Conservation (phyloP, 2,113 vertebrate species). For the Trichechus manatus region DNA sequence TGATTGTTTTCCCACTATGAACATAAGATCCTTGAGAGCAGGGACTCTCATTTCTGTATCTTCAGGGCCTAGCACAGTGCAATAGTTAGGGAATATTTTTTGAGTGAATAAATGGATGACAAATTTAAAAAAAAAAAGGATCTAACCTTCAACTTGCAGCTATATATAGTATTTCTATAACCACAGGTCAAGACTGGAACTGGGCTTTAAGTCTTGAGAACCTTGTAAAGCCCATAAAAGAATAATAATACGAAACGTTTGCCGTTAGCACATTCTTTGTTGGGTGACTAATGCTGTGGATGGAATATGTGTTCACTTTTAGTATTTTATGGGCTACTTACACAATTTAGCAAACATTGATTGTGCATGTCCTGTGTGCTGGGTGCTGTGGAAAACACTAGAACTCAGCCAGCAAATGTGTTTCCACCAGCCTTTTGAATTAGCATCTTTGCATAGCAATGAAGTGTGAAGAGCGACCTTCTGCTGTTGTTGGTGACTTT, state of each 20-base stretch:
- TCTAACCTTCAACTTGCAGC: not conserved
- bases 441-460: not conserved
- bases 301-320: conserved; percentile 6
- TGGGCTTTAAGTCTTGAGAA: conserved; percentile 6
- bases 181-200: not conserved
- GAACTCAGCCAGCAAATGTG: not conserved
- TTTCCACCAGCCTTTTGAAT: not conserved
- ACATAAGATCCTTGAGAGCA: not conserved
- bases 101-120: conserved; percentile 13
- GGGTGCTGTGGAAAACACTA: not conserved
- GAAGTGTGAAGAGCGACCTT: not conserved
- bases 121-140: not conserved
- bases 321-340: not conserved
- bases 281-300: not conserved
- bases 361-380: not conserved
- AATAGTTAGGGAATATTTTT: conserved; percentile 29
- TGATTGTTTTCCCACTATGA: not conserved
- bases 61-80: not conserved
- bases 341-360: not conserved
- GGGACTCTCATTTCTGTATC: not conserved
- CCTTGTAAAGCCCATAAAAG: not conserved
- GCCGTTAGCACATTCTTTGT: not conserved
- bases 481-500: not conserved
- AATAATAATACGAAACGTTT: conserved; percentile 24
- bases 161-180: not conserved